A percentile compares a stretch with the other conserved stretches of the same genome.
Conservation (phyloP, 2,797 vertebrate genomes). For the Xiphorhynchus erythropygius region DNA sequence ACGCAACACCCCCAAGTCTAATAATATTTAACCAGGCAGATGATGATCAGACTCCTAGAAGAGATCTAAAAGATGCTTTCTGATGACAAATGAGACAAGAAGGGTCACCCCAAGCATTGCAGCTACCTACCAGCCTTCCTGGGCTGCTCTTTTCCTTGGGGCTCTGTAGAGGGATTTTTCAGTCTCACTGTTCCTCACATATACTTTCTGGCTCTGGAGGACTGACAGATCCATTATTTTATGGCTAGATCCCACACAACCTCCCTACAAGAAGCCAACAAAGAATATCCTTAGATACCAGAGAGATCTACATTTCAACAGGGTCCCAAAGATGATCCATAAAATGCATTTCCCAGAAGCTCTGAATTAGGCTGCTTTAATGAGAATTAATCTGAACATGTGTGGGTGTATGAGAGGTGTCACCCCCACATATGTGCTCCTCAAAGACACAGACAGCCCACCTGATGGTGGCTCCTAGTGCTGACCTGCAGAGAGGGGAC, state of each 20-base stretch:
- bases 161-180: neutral
- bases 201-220: neutral
- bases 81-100: neutral
- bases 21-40: neutral
- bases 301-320: neutral
- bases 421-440: neutral
- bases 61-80: neutral
- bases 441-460: neutral
- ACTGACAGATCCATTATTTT: neutral
- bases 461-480: fast-evolving
- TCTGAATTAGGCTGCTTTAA: neutral
- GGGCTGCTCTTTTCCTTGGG: neutral
- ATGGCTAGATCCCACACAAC: neutral
- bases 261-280: neutral
- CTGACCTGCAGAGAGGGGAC: neutral
- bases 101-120: neutral
- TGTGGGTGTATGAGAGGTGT: neutral
- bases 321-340: neutral
- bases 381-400: neutral
- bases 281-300: neutral
- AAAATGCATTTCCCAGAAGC: neutral
- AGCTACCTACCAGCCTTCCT: neutral
- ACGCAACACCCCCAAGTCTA: neutral
- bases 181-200: neutral
- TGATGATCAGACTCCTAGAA: neutral